Conservation (phyloP, 53 echinoderm and acorn worm species). For the Antedon mediterranea region DNA sequence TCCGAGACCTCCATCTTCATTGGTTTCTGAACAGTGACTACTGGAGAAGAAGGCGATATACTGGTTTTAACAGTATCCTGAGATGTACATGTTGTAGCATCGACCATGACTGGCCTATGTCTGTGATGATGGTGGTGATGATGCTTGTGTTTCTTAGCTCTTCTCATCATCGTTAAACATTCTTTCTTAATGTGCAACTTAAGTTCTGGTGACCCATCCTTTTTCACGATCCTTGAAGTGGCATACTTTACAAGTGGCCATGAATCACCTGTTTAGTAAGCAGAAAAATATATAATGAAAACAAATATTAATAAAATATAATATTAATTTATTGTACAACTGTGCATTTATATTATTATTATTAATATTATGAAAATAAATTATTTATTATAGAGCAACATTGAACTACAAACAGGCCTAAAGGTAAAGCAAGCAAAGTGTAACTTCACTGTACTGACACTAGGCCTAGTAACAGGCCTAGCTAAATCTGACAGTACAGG, state of each 20-base stretch:
- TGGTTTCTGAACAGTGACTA: neutral
- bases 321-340: no score
- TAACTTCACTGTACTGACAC: no score
- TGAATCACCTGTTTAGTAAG: slow-evolving; percentile 26
- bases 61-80: neutral
- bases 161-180: slow-evolving; percentile 32
- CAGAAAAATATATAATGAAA: no score
- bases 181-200: slow-evolving; percentile 88
- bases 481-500: no score
- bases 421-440: no score
- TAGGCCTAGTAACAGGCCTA: no score
- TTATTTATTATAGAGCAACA: no score
- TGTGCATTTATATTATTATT: no score
- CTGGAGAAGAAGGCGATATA: neutral
- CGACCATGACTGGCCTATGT: slow-evolving; percentile 12
- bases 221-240: slow-evolving; percentile 79
- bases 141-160: slow-evolving; percentile 72
- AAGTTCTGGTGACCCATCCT: slow-evolving; percentile 72
- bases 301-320: no score
- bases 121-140: slow-evolving; percentile 67
- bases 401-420: no score
- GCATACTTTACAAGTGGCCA: slow-evolving; percentile 5
- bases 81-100: neutral
- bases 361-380: no score
- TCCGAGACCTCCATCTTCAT: neutral